phyloP scores from a whole-genome alignment of 2,797 vertebrate species.

The Fratercula arctica region DNA sequence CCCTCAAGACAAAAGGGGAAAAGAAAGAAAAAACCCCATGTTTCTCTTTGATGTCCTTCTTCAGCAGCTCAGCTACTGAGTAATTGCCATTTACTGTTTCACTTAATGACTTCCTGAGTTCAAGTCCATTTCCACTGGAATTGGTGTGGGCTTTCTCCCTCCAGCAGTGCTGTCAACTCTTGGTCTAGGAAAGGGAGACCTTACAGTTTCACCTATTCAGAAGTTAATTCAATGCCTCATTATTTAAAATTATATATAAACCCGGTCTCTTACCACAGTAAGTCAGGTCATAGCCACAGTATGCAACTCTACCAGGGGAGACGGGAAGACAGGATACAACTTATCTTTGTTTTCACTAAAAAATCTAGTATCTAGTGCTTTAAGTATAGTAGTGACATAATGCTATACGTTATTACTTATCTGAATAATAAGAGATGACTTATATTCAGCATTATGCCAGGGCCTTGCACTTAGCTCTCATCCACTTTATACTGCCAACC shows the following conservation, averaged over 20 bases:
- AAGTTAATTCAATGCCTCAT: neutral
- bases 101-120: neutral
- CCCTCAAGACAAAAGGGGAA: fast-evolving
- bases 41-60: neutral
- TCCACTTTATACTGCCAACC: neutral
- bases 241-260: neutral
- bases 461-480: neutral
- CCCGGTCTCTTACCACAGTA: neutral
- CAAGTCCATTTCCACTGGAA: neutral
- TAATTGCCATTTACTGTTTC: neutral
- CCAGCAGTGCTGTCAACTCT: neutral
- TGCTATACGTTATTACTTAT: neutral
- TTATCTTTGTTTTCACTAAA: neutral
- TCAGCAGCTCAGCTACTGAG: neutral
- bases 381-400: neutral
- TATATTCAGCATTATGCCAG: neutral
- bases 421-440: neutral
- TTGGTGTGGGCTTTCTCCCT: neutral
- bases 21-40: fast-evolving
- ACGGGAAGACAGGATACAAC: neutral
- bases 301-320: neutral
- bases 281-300: neutral
- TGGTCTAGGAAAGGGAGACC: neutral
- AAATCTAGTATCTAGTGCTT: neutral
- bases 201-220: neutral